These are phyloP conservation scores for Solenopsis fugax DNA, from an alignment of 1,140 invertebrate species.

Conservation along the genomic window DNA sequence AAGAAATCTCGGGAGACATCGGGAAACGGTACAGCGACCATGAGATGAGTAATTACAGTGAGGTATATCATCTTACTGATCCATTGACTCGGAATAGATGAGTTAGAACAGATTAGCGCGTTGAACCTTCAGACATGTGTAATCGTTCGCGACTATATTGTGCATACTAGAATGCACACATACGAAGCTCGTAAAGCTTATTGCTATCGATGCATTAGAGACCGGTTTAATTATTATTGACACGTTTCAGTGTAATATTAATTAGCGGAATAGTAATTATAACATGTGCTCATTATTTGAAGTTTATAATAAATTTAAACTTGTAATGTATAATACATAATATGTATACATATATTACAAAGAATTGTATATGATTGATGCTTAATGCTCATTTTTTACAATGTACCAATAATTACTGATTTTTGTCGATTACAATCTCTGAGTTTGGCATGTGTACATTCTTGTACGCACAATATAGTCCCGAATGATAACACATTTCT, in stretches of 20 bases:
- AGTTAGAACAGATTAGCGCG: not conserved
- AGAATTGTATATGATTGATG: not conserved
- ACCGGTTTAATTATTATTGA: slow-evolving; percentile 20
- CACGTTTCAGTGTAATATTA: not conserved
- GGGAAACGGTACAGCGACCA: not conserved
- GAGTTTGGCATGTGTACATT: not conserved
- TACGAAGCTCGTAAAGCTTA: not conserved
- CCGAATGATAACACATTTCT: not conserved
- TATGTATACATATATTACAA: not conserved
- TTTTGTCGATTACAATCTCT: not conserved
- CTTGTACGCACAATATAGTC: not conserved
- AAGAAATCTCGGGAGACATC: not conserved
- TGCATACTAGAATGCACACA: not conserved
- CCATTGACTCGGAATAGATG: not conserved
- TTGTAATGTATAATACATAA: not conserved
- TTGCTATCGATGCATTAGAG: slow-evolving; percentile 1
- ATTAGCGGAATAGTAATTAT: slow-evolving; percentile 6
- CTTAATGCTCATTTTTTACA: not conserved
- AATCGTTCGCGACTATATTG: not conserved
- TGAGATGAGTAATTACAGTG: not conserved
- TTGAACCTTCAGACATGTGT: not conserved
- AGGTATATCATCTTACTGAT: not conserved
- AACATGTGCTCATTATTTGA: not conserved
- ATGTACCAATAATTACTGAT: not conserved
- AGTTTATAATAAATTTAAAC: slow-evolving; percentile 12